Evolutionary conservation across 1,140 invertebrate genomes (phyloP), one percentile per base, ranked within the genome.

Genomic region (Bombyx mandarina): DNA sequence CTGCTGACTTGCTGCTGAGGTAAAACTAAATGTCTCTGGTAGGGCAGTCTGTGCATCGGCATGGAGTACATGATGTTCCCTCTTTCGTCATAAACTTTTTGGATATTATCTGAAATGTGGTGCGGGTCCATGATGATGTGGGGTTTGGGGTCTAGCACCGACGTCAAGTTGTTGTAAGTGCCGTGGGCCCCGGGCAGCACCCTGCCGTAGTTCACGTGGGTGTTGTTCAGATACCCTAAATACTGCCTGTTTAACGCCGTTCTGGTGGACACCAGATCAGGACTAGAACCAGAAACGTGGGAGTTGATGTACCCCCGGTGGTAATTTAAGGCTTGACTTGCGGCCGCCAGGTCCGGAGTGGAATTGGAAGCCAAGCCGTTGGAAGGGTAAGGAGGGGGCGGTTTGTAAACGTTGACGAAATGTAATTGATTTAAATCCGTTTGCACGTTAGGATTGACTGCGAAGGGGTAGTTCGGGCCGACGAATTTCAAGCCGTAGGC

Each of bases 351-450:
- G 84, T 96, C 94, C 1, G 95, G 95, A 0, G 94, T 96, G 7
- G 94, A 95, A 63, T 92, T 93, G 48, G 92, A 94, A 61, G 92
- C 93, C 22, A 93, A 87, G 3, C 93, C 88, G 69, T 90, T 91
- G 0, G 91, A 91, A 0, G 94, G 93, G 82, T 96, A 96, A 0
- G 95, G 94, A 0, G 95, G 95, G 0, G 95, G 95, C 0, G 92
- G 94, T 81, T 96, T 96, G 73, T 92, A 94, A 8, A 95, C 88
- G 66, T 93, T 93, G 50, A 94, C 86, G 66, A 93, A 90, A 45
- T 91, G 91, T 58, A 92, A 72, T 10, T 77, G 77, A 46, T 81
- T 75, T 12, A 70, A 63, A 54, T 82, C 85, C 2, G 82, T 65
- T 54, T 83, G 84, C 1, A 84, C 80, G 61, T 81, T 77, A 9